phyloP scores from a whole-genome alignment of 2,797 vertebrate species.

The Sebastes oblongus region DNA sequence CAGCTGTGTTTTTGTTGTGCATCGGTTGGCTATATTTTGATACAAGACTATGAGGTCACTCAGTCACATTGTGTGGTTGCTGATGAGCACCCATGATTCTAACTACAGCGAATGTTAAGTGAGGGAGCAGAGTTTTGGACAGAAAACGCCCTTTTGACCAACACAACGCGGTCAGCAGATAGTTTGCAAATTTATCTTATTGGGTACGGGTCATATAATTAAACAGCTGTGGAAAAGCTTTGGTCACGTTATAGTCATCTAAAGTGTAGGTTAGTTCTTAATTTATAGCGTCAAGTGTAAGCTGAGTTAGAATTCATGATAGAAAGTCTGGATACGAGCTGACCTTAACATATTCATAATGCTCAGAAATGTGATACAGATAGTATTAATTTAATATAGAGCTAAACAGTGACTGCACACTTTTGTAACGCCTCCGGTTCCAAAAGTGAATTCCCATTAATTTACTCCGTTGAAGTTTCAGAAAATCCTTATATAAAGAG shows the following conservation, averaged over 20 bases:
- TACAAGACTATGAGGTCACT: slow-evolving; percentile 67
- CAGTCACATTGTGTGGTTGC: slow-evolving; percentile 64
- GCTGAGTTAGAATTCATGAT: neutral
- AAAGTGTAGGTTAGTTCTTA: slow-evolving; percentile 12
- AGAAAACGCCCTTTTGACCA: slow-evolving; percentile 66
- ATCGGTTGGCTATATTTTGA: slow-evolving; percentile 55
- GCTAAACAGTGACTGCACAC: too few species aligned
- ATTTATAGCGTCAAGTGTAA: slow-evolving; percentile 4
- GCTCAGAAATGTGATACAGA: neutral
- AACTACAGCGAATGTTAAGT: slow-evolving; percentile 60
- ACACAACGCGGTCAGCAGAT: slow-evolving; percentile 51
- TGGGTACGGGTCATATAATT: slow-evolving; percentile 56
- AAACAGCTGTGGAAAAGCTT: slow-evolving; percentile 40
- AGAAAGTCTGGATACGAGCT: neutral
- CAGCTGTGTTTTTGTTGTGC: slow-evolving; percentile 67
- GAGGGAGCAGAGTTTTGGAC: slow-evolving; percentile 54
- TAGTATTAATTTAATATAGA: neutral
- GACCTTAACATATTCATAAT: neutral
- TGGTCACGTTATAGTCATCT: slow-evolving; percentile 21
- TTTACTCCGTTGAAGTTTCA: too few species aligned
- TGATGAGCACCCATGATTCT: slow-evolving; percentile 64
- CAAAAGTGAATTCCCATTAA: too few species aligned
- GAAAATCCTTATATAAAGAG: too few species aligned
- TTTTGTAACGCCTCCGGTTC: too few species aligned
- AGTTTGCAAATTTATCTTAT: slow-evolving; percentile 57